Evolutionary conservation across 1,140 invertebrate genomes (phyloP), one percentile per base, ranked within the genome.

Genomic region (Oncopeltus fasciatus): DNA sequence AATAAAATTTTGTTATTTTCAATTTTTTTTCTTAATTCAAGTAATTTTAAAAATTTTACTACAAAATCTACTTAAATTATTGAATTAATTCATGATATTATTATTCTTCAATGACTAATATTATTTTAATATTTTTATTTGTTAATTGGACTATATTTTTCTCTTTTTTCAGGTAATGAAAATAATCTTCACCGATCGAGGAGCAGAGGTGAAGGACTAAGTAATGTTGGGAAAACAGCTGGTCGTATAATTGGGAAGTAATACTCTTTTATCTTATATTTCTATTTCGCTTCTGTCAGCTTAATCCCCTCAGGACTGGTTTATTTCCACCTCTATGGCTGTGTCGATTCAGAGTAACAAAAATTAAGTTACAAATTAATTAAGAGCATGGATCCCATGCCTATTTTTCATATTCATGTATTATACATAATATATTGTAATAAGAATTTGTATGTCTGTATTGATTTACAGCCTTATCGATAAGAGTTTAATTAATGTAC

Each of bases 171-270:
- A 66, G 77, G 79, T 67, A 75, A 75, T 57, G 71, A 77, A 67
- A 74, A 77, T 28, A 78, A 76, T 57, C 68, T 81, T 62, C 77
- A 80, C 70, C 74, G 80, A 68, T 82, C 82, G 43, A 75, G 81
- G 69, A 85, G 83, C 73, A 78, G 83, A 70, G 81, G 82, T 64
- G 83, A 85, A 69, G 81, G 83, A 63, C 76, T 85, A 67, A 83
- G 83, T 71, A 75, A 77, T 21, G 74, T 81, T 38, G 81, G 80
- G 62, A 78, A 76, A 60, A 69, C 72, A 66, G 69, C 69, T 57
- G 70, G 68, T 66, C 69, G 70, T 62, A 69, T 72, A 9, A 53
- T 53, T 24, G 49, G 49, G 24, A 53, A 53, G 49, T 53, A 53
- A 53, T 53, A 53, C 21, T 26, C 49, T 53, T 53, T 24, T 26